Percentiles rank a stretch among this genome's conserved stretches.
phyloP scores from a whole-genome alignment of 1,140 invertebrate species.

The Telenomus remus region DNA sequence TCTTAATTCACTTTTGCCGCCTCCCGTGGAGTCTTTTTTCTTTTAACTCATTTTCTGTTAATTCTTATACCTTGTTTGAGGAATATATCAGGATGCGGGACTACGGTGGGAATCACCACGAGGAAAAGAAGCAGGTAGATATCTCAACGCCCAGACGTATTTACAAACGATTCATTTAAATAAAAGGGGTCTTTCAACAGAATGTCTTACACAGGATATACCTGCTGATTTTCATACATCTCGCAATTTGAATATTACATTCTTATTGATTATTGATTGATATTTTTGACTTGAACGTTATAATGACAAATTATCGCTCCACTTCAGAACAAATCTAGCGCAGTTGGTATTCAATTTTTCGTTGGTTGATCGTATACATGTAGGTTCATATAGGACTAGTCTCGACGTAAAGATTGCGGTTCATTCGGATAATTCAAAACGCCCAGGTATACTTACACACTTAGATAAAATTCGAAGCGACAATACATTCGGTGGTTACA shows the following conservation, averaged over 20 bases:
- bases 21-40: constrained; percentile 29
- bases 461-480: constrained; percentile 9
- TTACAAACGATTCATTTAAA: constrained; percentile 73
- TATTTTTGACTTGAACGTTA: constrained; percentile 17
- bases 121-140: constrained; percentile 54
- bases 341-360: constrained; percentile 1
- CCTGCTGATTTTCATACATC: constrained; percentile 46
- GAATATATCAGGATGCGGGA: constrained; percentile 55
- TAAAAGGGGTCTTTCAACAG: constrained; percentile 67
- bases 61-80: constrained; percentile 49
- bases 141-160: constrained; percentile 60
- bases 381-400: constrained; percentile 37
- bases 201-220: constrained; percentile 56
- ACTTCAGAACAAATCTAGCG: neutral
- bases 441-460: constrained; percentile 16
- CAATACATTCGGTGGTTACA: constrained; percentile 10
- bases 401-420: constrained; percentile 7
- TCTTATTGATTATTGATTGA: constrained; percentile 15
- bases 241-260: constrained; percentile 15
- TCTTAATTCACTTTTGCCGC: constrained; percentile 39
- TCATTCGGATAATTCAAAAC: constrained; percentile 9
- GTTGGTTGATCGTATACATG: constrained; percentile 10
- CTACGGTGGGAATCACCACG: constrained; percentile 53
- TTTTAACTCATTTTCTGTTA: constrained; percentile 34
- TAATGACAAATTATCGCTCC: neutral